Conservation (phyloP, 1,140 invertebrate genomes). For the Tetramorium simillimum region DNA sequence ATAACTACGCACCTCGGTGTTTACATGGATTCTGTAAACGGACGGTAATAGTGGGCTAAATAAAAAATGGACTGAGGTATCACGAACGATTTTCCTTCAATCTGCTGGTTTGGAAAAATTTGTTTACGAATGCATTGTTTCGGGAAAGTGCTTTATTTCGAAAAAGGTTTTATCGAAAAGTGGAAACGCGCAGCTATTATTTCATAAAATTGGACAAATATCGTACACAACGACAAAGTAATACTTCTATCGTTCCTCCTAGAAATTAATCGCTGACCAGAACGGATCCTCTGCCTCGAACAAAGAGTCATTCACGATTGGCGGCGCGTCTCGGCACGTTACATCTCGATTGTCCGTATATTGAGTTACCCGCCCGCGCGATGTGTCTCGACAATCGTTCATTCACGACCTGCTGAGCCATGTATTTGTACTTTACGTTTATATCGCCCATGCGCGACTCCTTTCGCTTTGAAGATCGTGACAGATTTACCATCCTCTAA, state of each 20-base stretch:
- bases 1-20: not conserved
- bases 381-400: constrained; percentile 59
- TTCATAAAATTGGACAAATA: not conserved
- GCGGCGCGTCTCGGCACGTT: constrained; percentile 31
- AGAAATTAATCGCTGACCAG: constrained; percentile 60
- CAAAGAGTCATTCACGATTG: constrained; percentile 67
- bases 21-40: not conserved
- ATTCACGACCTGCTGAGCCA: constrained; percentile 48
- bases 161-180: not conserved
- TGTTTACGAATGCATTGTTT: not conserved
- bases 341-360: constrained; percentile 40
- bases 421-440: not conserved
- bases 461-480: not conserved
- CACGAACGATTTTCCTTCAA: too few species aligned
- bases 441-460: not conserved
- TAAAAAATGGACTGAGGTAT: too few species aligned
- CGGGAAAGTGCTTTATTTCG: too few species aligned
- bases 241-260: constrained; percentile 31
- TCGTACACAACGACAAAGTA: not conserved
- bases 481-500: not conserved
- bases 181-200: not conserved
- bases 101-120: not conserved
- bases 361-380: not conserved
- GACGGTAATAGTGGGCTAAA: not conserved
- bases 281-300: constrained; percentile 51